phyloP scores from a whole-genome alignment of 2,888 invertebrate genomes.

The Idaea straminata region DNA sequence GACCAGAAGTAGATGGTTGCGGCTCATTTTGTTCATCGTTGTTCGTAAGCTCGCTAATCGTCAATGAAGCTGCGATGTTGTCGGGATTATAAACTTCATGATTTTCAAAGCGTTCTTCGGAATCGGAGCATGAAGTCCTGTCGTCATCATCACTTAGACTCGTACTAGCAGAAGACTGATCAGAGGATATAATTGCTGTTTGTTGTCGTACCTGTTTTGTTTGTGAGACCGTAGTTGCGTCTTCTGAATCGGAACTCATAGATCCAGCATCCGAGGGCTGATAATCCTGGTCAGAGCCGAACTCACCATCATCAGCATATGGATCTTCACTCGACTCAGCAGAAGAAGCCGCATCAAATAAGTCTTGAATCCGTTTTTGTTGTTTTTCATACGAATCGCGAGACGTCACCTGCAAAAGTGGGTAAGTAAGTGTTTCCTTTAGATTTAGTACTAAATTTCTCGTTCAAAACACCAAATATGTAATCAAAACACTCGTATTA shows the following conservation, averaged over 20 bases:
- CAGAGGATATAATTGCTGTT: slow-evolving; percentile 13
- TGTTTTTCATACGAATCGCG: slow-evolving; percentile 19
- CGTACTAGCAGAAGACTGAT: slow-evolving; percentile 8
- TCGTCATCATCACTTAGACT: slow-evolving; percentile 8
- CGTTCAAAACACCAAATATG: no score
- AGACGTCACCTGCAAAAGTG: slow-evolving; percentile 9
- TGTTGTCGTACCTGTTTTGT: slow-evolving; percentile 10
- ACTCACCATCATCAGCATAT: slow-evolving; percentile 18
- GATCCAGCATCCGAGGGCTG: slow-evolving; percentile 13
- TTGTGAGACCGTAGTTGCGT: slow-evolving; percentile 8
- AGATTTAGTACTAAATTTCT: no score
- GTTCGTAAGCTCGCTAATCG: no score
- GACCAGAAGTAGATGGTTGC: slow-evolving; percentile 8
- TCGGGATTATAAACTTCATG: no score
- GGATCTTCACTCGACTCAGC: slow-evolving; percentile 20
- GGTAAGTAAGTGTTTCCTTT: no score
- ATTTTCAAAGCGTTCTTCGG: slow-evolving; percentile 5
- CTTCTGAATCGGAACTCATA: slow-evolving; percentile 11
- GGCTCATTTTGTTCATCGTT: no score
- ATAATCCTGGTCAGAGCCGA: slow-evolving; percentile 19
- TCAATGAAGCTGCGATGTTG: no score
- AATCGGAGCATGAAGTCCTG: slow-evolving; percentile 5
- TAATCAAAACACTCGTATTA: no score
- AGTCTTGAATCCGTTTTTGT: slow-evolving; percentile 18
- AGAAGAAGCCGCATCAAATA: slow-evolving; percentile 20